phyloP scores from a whole-genome alignment of 2,888 invertebrate genomes.

The Pteria penguin region DNA sequence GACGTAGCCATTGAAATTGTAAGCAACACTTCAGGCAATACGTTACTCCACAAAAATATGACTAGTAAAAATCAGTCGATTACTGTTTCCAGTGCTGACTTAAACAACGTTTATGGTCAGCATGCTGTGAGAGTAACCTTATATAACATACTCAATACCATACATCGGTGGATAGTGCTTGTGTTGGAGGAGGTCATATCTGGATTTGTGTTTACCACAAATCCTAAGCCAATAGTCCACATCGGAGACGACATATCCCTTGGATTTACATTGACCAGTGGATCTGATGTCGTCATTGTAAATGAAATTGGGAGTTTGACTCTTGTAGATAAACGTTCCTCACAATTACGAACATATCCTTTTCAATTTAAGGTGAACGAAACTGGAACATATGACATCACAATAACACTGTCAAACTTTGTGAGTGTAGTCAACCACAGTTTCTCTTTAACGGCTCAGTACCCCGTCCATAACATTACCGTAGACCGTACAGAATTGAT shows the following conservation, averaged over 20 bases:
- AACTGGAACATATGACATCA: slow-evolving; percentile 22
- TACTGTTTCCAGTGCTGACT: slow-evolving; percentile 5
- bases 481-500: neutral
- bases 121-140: slow-evolving; percentile 23
- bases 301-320: slow-evolving; percentile 19
- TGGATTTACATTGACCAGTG: slow-evolving; percentile 20
- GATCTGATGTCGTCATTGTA: slow-evolving; percentile 28
- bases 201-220: slow-evolving; percentile 14
- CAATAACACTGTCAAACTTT: slow-evolving; percentile 31
- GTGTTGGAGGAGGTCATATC: slow-evolving; percentile 22
- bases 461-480: slow-evolving; percentile 36
- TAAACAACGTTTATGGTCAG: slow-evolving; percentile 25
- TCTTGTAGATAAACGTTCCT: slow-evolving; percentile 23
- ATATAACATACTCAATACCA: slow-evolving; percentile 12
- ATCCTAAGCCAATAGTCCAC: slow-evolving; percentile 8
- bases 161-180: slow-evolving; percentile 26
- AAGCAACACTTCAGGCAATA: neutral
- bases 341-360: slow-evolving; percentile 7
- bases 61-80: neutral
- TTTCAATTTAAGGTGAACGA: slow-evolving; percentile 19
- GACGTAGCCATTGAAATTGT: slow-evolving; percentile 28
- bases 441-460: slow-evolving; percentile 8
- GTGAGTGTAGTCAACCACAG: slow-evolving; percentile 16
- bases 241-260: slow-evolving; percentile 16
- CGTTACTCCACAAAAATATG: neutral